Evolutionary conservation across 2,888 invertebrate species (phyloP).

Genomic region (Geotrupes spiniger): DNA sequence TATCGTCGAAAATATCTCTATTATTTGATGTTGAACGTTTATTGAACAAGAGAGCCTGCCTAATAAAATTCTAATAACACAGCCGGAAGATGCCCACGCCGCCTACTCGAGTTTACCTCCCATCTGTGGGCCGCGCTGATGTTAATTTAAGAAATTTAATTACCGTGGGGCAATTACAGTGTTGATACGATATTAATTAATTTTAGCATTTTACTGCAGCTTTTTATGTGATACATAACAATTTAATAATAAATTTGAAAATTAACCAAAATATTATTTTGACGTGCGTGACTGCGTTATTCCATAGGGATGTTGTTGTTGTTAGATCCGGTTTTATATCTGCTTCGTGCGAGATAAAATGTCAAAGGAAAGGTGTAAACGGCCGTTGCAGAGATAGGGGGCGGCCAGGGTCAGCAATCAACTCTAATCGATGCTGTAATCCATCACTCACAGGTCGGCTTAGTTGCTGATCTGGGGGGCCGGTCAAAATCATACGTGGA

Average conservation of each 20-base stretch:
- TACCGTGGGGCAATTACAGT: not conserved
- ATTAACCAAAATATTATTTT: too few relatives aligned
- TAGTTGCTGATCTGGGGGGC: constrained; percentile 7
- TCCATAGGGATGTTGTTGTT: too few relatives aligned
- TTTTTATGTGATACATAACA: too few relatives aligned
- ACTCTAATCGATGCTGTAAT: constrained; percentile 52
- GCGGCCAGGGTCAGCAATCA: constrained; percentile 45
- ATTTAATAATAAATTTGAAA: too few relatives aligned
- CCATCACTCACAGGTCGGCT: constrained; percentile 41
- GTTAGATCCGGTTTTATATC: too few relatives aligned
- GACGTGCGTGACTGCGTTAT: too few relatives aligned
- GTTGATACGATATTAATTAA: not conserved
- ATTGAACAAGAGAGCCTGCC: constrained; percentile 31
- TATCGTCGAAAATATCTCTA: constrained; percentile 34
- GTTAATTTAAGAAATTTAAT: constrained; percentile 8
- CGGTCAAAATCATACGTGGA: constrained; percentile 20
- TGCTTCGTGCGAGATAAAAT: too few relatives aligned
- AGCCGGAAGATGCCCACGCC: constrained; percentile 25
- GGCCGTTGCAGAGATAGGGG: constrained; percentile 14
- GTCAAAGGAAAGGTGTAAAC: not conserved
- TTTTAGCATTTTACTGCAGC: constrained; percentile 1
- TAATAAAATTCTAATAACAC: constrained; percentile 34
- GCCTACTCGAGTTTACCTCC: not conserved
- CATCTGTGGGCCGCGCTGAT: too few relatives aligned
- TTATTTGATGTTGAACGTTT: constrained; percentile 30